Base-by-base conservation (phyloP, 2,113 vertebrate genomes). In the Procavia capensis region DNA sequence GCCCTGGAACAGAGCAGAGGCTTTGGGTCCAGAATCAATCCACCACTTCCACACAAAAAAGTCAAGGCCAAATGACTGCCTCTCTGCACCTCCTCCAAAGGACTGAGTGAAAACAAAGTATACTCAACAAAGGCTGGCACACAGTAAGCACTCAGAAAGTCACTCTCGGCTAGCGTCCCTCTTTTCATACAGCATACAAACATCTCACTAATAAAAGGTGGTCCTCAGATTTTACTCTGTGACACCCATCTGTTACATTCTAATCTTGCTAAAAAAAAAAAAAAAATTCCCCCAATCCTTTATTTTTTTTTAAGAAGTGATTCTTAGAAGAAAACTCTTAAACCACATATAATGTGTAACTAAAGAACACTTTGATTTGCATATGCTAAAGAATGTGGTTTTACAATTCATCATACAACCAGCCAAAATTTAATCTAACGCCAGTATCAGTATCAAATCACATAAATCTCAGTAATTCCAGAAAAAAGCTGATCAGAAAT, bases 321-420 rank as follows among this genome's bases (percentile, higher is more conserved):
- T 43, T 70, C 31, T 2, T 24, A 7, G 8, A 20, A 80, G 2
- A 10, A 80, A 82, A 83, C 36, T 90, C 57, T 88, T 57, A n/a
- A n/a, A 75, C 3, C 91, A 11, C 6, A 24, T 34, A 93, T 87
- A 70, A 90, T 29, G 59, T 59, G 3, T 54, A 96, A 93, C 16
- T 57, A 81, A 76, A 88, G 27, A 92, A n/a, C 2, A 36, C 45
- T 80, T 83, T 29, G 68, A 92, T 66, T 27, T 91, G 31, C 45
- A 1, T 57, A 92, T 36, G 39, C 68, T 61, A 91, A 70, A 70
- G 9, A 76, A 89, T 25, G 47, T 24, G 64, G 39, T 36, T 36
- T 91, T 95, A 68, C 31, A 86, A 45, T 88, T 22, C 27, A 85
- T 20, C 70, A 89, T 70, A 91, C 14, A 88, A 96, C 9, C 59